Conservation (phyloP, 2,888 invertebrate genomes). For the Frankliniella intonsa region DNA sequence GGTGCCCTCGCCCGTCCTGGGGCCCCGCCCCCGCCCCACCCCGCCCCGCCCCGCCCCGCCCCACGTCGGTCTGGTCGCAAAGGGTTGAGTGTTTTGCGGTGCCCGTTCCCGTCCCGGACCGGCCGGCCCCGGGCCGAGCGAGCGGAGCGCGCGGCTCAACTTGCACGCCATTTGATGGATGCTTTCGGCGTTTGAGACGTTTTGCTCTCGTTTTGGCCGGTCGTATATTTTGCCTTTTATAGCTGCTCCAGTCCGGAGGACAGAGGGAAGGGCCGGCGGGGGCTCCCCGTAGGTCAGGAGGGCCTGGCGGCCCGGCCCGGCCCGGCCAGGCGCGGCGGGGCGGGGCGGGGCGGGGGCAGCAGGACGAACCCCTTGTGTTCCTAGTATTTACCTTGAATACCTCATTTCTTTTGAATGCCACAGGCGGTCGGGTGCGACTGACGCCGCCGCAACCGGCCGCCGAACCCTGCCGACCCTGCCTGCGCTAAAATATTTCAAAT, state of each 20-base stretch:
- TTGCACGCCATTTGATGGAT: conserved; percentile 14
- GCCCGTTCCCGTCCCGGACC: background rate
- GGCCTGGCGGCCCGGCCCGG: too few relatives aligned
- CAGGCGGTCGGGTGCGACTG: too few relatives aligned
- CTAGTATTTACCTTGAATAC: too few relatives aligned
- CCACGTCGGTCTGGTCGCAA: background rate
- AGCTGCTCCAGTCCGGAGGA: background rate
- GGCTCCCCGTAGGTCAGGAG: background rate
- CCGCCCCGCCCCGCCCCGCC: background rate
- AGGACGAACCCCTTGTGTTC: too few relatives aligned
- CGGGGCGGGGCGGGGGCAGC: too few relatives aligned
- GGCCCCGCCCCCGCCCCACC: background rate
- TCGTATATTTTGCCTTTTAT: conserved; percentile 15
- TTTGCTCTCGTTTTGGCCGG: conserved; percentile 12
- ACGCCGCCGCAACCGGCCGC: too few relatives aligned
- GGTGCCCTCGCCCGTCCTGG: background rate
- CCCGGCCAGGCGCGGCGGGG: too few relatives aligned
- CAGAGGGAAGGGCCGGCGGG: background rate
- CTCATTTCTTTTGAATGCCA: too few relatives aligned
- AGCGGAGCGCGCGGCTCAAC: background rate
- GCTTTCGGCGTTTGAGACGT: conserved; percentile 17
- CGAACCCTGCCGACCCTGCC: too few relatives aligned
- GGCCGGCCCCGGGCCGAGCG: background rate
- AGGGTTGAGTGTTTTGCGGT: background rate
- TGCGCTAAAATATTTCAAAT: too few relatives aligned